phyloP scores from a whole-genome alignment of 2,797 vertebrate species.

The Sebastes flavidus region DNA sequence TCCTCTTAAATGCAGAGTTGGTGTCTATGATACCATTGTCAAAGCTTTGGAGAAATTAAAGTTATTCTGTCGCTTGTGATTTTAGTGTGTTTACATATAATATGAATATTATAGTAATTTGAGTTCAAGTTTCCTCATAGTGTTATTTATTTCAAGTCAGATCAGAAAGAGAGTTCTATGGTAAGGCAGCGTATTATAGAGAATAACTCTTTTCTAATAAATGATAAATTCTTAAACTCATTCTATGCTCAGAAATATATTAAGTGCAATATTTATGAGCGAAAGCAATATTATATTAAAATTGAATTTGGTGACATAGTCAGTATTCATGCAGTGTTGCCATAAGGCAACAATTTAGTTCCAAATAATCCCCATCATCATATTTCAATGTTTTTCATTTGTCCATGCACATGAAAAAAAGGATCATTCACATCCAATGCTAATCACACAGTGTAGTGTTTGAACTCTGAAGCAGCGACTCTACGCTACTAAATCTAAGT shows the following conservation, averaged over 20 bases:
- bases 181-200: not conserved
- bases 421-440: not conserved
- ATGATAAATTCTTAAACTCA: slow-evolving; percentile 1
- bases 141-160: not conserved
- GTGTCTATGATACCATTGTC: not conserved
- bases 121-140: not conserved
- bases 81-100: not conserved
- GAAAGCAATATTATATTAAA: slow-evolving; percentile 31
- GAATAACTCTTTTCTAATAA: not conserved
- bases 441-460: not conserved
- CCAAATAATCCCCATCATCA: not conserved
- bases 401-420: not conserved
- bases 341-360: slow-evolving; percentile 11
- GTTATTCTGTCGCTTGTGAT: not conserved
- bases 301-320: slow-evolving; percentile 8
- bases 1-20: slow-evolving; percentile 5
- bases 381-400: slow-evolving; percentile 27
- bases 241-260: slow-evolving; percentile 17
- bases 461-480: not conserved
- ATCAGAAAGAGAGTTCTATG: not conserved
- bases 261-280: slow-evolving; percentile 34
- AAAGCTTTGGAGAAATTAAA: slow-evolving; percentile 13
- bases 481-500: not conserved
- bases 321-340: slow-evolving; percentile 12
- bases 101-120: not conserved